Base-by-base conservation (phyloP, 2,113 vertebrate species). In the Gasterosteus aculeatus region DNA sequence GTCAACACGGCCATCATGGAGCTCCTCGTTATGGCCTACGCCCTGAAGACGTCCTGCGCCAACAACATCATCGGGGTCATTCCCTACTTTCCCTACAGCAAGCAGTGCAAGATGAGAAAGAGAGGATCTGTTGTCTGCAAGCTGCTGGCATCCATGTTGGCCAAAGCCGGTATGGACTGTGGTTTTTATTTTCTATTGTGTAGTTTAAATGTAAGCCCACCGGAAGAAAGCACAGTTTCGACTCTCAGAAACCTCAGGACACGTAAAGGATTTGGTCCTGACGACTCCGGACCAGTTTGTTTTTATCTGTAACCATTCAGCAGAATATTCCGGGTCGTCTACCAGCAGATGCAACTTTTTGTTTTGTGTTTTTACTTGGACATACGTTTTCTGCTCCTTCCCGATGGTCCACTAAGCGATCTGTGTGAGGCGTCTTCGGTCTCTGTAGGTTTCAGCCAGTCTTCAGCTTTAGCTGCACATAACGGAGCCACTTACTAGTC, bases 81-180 rank as follows among this genome's bases (percentile, higher is more conserved):
- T 84, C 98, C 98, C 0, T 99, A 99, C 89, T 99, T 99, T 91
- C 98, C 98, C 3, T 99, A 99, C 90, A 99, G 98, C 95, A 99
- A 99, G 81, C 98, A 99, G 76, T 98, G 97, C 94, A 99, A 99
- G 89, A 99, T 99, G 98, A 93, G 98, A 83, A 99, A 99, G 93
- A 93, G 98, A 19, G 98, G 98, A 5, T 99, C 98, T 49, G 96
- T 99, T 3, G 98, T 99, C 44, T 99, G 98, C 93, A 99, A 99
- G 85, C 93, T 99, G 51, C 94, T 99, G 29, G 96, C 98, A 0
- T 97, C 98, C 0, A 99, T 99, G 98, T 90, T 99, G 0, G 96
- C 97, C 5, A 98, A 96, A 90, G 97, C 98, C 31, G 98, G 98
- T 98, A 93, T 63, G 93, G 33, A 15, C 3, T 15, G 1, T 72